Conservation (phyloP, 2,888 invertebrate genomes). For the Himalopsyche tibetana region DNA sequence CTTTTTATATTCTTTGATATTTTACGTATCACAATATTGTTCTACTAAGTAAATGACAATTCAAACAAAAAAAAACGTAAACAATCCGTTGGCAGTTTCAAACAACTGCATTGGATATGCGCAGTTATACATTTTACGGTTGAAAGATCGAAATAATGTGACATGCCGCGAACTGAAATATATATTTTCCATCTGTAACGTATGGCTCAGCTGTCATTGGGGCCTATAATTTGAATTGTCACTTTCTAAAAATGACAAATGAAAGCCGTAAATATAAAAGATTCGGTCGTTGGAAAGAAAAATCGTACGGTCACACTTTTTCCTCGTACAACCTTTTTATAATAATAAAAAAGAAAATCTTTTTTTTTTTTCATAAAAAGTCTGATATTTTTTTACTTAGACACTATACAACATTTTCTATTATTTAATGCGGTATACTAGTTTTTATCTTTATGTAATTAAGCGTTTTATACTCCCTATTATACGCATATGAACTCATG, state of each 20-base stretch:
- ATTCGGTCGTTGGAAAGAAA: conserved; percentile 40
- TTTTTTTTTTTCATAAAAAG: background rate
- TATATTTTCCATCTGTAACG: conserved; percentile 32
- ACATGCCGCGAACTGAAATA: conserved; percentile 11
- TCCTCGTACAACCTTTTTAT: background rate
- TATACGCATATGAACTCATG: no score
- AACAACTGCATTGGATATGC: background rate
- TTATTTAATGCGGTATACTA: no score
- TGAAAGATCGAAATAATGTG: conserved; percentile 8
- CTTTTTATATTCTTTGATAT: no score
- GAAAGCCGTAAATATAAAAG: conserved; percentile 39
- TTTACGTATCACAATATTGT: no score
- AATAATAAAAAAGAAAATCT: background rate
- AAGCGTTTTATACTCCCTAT: no score
- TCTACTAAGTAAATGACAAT: no score
- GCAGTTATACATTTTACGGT: background rate
- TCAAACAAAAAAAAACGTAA: no score
- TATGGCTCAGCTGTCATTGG: conserved; percentile 33
- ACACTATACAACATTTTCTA: no score
- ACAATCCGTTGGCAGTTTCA: no score
- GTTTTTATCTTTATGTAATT: no score
- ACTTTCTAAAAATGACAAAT: conserved; percentile 42
- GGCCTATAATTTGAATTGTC: conserved; percentile 40
- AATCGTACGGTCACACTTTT: conserved; percentile 18
- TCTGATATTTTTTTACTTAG: no score